Percentiles rank a stretch among this genome's conserved stretches.
Evolutionary conservation across 2,797 vertebrate genomes (phyloP).

Genomic region (Anolis apletophallus): DNA sequence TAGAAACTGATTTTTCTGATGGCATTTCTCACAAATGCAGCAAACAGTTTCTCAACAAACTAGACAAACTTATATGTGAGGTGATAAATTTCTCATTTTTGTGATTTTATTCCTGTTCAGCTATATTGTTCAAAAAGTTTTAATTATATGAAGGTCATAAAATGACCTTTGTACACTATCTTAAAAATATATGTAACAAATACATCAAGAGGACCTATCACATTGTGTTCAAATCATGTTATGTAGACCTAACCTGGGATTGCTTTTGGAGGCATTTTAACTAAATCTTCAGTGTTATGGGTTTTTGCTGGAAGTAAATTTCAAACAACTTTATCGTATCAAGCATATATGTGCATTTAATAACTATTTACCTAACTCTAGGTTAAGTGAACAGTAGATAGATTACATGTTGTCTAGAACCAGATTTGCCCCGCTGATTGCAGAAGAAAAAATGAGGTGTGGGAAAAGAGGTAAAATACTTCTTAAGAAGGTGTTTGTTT

Average conservation of each 20-base stretch:
- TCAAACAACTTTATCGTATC: not conserved
- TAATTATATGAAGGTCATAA: not conserved
- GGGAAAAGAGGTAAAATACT: too few relatives aligned
- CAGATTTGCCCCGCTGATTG: not conserved
- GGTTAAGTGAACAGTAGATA: not conserved
- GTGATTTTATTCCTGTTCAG: not conserved
- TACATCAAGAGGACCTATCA: too few relatives aligned
- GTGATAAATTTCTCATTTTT: slow-evolving; percentile 74
- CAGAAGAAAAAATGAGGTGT: not conserved
- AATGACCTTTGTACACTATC: too few relatives aligned
- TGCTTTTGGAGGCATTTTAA: too few relatives aligned
- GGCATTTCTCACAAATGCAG: slow-evolving; percentile 83
- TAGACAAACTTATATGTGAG: slow-evolving; percentile 87
- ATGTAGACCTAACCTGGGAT: not conserved
- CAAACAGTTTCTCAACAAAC: slow-evolving; percentile 86
- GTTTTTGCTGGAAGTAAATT: not conserved
- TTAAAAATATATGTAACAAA: too few relatives aligned
- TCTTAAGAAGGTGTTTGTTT: not conserved
- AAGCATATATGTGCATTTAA: not conserved
- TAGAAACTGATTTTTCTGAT: slow-evolving; percentile 78
- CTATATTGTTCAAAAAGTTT: slow-evolving; percentile 1
- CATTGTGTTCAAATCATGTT: not conserved
- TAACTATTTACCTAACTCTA: not conserved
- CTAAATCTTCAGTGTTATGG: not conserved
- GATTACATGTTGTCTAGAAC: not conserved